Evolutionary conservation across 2,797 vertebrate genomes (phyloP).

Genomic region (Mus minutoides): DNA sequence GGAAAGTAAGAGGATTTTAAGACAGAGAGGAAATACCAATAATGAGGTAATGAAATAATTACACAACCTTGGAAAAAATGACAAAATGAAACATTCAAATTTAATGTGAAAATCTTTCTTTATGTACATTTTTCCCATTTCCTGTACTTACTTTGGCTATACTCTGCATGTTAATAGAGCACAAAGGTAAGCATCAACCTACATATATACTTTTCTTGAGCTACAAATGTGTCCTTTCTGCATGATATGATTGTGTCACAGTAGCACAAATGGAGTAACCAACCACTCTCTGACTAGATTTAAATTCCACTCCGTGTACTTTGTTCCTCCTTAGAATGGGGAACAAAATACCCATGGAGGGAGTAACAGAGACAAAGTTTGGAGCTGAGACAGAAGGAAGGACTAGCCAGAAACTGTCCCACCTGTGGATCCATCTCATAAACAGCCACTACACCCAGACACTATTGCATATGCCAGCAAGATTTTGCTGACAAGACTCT

Average conservation of each 20-base stretch:
- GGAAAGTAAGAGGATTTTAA: background rate
- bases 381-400: no score
- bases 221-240: background rate
- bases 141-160: background rate
- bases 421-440: no score
- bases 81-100: background rate
- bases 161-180: background rate
- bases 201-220: background rate
- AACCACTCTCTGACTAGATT: background rate
- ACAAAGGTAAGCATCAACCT: background rate
- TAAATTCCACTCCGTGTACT: no score
- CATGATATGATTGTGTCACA: background rate
- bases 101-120: background rate
- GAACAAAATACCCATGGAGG: no score
- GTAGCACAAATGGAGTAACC: background rate
- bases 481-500: no score
- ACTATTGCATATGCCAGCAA: no score
- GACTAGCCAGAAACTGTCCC: no score
- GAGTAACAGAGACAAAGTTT: no score
- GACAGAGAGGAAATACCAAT: background rate
- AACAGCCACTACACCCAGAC: no score
- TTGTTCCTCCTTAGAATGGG: no score
- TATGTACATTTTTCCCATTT: background rate
- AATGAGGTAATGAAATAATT: background rate
- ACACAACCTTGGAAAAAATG: background rate